A percentile compares a stretch with the other conserved stretches of the same genome.
Conservation (phyloP, 2,888 invertebrate species). For the Oscheius myriophilus region DNA sequence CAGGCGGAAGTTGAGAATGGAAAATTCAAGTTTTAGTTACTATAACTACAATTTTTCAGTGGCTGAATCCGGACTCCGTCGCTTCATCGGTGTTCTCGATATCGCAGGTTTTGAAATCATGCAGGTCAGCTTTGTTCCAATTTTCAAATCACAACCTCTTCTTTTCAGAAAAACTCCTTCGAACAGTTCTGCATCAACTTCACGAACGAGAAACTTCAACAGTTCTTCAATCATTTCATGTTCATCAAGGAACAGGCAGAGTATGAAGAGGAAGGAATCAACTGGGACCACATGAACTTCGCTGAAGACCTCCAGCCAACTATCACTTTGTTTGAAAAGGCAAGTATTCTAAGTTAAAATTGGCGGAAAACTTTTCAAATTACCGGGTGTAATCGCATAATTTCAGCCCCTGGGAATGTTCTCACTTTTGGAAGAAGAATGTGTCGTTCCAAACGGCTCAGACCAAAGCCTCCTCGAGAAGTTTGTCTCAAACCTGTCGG, state of each 20-base stretch:
- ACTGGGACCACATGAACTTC: slow-evolving; percentile 90
- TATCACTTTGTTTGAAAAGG: slow-evolving; percentile 67
- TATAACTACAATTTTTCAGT: slow-evolving; percentile 1
- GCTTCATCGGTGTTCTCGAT: slow-evolving; percentile 68
- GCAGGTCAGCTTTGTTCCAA: no score
- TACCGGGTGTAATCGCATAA: neutral
- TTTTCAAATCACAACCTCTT: slow-evolving; percentile 29
- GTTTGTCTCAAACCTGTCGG: slow-evolving; percentile 48
- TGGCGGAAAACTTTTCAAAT: no score
- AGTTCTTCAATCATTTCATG: slow-evolving; percentile 70
- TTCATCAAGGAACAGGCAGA: slow-evolving; percentile 62
- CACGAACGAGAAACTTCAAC: slow-evolving; percentile 69
- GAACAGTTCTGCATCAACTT: slow-evolving; percentile 70
- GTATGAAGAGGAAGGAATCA: slow-evolving; percentile 65
- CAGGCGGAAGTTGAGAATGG: no score
- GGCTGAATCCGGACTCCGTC: slow-evolving; percentile 10
- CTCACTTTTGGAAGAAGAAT: slow-evolving; percentile 69
- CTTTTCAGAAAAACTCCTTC: slow-evolving; percentile 60
- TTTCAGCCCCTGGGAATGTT: slow-evolving; percentile 67
- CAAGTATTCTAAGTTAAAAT: no score
- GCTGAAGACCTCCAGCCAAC: slow-evolving; percentile 67
- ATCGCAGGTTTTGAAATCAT: slow-evolving; percentile 70
- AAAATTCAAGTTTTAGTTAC: no score
- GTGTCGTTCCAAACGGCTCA: slow-evolving; percentile 68
- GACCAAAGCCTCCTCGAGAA: slow-evolving; percentile 65